phyloP scores from a whole-genome alignment of 2,113 vertebrate species.

The Podocnemis expansa region DNA sequence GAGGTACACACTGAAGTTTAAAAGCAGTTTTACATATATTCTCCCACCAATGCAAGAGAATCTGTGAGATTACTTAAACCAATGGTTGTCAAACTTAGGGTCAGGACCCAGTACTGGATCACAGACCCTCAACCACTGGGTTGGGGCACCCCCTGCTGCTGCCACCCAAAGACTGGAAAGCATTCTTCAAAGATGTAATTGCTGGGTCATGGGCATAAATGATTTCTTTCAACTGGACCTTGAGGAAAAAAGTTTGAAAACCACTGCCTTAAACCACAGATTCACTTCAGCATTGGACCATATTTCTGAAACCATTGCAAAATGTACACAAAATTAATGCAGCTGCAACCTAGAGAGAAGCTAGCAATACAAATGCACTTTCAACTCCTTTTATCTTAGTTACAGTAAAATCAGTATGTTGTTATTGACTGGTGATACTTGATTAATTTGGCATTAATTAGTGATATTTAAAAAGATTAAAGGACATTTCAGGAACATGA shows the following conservation, averaged over 20 bases:
- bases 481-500: not conserved
- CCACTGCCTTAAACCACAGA: not conserved
- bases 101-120: too few relatives aligned
- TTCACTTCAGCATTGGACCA: not conserved
- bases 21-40: not conserved
- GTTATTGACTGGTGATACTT: not conserved
- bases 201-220: too few relatives aligned
- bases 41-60: not conserved
- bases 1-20: not conserved
- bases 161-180: too few relatives aligned
- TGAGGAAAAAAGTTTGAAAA: too few relatives aligned
- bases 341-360: not conserved
- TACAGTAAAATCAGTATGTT: not conserved
- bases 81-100: too few relatives aligned
- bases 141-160: too few relatives aligned
- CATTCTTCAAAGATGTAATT: too few relatives aligned
- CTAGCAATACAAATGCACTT: not conserved
- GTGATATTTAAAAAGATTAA: not conserved
- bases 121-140: too few relatives aligned
- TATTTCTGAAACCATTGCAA: not conserved
- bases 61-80: not conserved
- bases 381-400: not conserved
- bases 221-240: too few relatives aligned
- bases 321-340: not conserved
- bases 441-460: not conserved